Percentiles rank a stretch among this genome's conserved stretches.
Conservation (phyloP, 2,113 vertebrate genomes). For the Brachyistius frenatus region DNA sequence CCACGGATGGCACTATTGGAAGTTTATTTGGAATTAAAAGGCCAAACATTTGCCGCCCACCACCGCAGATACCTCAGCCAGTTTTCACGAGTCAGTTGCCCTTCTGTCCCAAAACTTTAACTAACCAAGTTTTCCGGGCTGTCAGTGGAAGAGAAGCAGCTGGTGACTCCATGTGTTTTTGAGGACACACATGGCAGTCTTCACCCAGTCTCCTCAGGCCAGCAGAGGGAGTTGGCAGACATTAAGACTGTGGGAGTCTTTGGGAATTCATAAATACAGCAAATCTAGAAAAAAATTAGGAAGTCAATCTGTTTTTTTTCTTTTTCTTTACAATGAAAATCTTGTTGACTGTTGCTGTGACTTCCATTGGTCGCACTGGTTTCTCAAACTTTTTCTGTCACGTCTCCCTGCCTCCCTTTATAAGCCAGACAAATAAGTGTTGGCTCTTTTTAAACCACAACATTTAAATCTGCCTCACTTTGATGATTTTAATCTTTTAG, state of each 20-base stretch:
- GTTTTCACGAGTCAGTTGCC: conserved; percentile 28
- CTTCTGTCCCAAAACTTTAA: conserved; percentile 32
- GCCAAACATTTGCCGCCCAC: conserved; percentile 2
- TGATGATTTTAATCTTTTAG: neutral
- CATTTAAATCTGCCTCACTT: neutral
- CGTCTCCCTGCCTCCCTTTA: neutral
- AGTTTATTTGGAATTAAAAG: too few relatives aligned
- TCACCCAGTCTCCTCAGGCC: conserved; percentile 37
- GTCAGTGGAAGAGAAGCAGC: conserved; percentile 47
- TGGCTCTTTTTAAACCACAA: neutral
- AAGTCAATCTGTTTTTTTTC: neutral
- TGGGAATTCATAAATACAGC: neutral
- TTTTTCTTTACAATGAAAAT: neutral
- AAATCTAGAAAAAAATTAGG: neutral
- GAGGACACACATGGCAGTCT: conserved; percentile 44
- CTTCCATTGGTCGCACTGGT: neutral
- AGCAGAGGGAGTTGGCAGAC: conserved; percentile 24
- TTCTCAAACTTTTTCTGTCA: neutral
- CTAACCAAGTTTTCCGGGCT: conserved; percentile 20
- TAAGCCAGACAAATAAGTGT: neutral
- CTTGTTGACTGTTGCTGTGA: neutral
- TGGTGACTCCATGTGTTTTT: conserved; percentile 55
- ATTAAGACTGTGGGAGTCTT: neutral
- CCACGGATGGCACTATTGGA: neutral
- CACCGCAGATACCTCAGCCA: conserved; percentile 4